phyloP scores from a whole-genome alignment of 2,797 vertebrate genomes.

The Pseudochirops cupreus region DNA sequence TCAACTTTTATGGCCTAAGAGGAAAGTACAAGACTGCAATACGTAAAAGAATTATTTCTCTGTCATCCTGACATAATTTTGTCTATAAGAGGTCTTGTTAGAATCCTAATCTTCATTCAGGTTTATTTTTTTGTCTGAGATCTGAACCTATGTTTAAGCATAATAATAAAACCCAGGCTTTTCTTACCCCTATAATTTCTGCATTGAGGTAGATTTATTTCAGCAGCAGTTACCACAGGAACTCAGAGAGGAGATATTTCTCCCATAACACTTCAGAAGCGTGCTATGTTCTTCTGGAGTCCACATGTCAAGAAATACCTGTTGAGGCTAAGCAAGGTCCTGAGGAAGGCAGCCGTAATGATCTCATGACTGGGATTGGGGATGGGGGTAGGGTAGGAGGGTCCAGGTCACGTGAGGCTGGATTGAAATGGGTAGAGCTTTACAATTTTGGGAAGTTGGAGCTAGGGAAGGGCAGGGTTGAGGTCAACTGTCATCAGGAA shows the following conservation, averaged over 20 bases:
- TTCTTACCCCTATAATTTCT: not conserved
- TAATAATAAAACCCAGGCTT: not conserved
- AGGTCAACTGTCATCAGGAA: not conserved
- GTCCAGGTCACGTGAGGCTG: not conserved
- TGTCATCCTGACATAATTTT: not conserved
- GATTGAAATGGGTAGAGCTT: not conserved
- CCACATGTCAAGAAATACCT: slow-evolving; percentile 34
- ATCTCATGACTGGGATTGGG: not conserved
- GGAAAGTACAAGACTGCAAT: not conserved
- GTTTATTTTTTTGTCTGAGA: not conserved
- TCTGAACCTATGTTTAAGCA: not conserved
- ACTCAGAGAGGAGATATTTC: not conserved
- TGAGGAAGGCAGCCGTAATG: not conserved
- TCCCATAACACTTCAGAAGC: not conserved
- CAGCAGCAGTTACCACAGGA: not conserved
- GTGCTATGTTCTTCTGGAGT: not conserved
- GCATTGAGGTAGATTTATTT: not conserved
- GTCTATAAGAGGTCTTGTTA: not conserved
- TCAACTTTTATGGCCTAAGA: slow-evolving; percentile 2
- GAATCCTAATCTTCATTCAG: not conserved
- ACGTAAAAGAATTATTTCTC: not conserved
- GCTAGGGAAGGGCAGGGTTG: not conserved
- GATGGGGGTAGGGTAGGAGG: not conserved
- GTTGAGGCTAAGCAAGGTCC: not conserved
- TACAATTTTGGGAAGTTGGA: not conserved